Percentiles rank a stretch among this genome's conserved stretches.
Conservation (phyloP, 1,140 invertebrate species). For the Cotesia vestalis region DNA sequence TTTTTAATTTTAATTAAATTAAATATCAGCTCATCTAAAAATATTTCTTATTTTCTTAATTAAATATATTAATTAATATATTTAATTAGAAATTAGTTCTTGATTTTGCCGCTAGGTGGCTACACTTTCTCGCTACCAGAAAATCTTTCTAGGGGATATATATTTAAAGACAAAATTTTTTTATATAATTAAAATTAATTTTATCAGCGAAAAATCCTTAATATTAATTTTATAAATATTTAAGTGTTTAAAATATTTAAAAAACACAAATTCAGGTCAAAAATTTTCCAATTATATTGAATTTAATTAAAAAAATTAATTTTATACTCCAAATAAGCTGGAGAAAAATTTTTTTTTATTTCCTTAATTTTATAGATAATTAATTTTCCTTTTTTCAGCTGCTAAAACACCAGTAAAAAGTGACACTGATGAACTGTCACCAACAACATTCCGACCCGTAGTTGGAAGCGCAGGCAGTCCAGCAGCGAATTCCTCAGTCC, state of each 20-base stretch:
- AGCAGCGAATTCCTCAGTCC: conserved; percentile 53
- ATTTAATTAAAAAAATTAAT: too few relatives aligned
- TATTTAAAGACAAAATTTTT: not conserved
- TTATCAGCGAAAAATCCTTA: not conserved
- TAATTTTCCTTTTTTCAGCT: conserved; percentile 27
- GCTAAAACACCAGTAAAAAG: conserved; percentile 56
- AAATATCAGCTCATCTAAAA: too few relatives aligned
- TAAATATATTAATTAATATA: not conserved
- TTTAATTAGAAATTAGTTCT: not conserved
- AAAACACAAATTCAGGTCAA: too few relatives aligned
- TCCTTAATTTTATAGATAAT: not conserved
- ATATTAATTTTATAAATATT: not conserved
- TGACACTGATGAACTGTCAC: conserved; percentile 65
- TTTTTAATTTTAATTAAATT: too few relatives aligned
- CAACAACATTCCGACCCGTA: conserved; percentile 66
- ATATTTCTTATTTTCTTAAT: too few relatives aligned
- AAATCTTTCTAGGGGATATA: too few relatives aligned
- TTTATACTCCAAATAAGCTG: not conserved
- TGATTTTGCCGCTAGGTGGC: too few relatives aligned
- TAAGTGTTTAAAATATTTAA: not conserved
- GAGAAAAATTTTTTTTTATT: not conserved
- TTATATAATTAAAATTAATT: not conserved
- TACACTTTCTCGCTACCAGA: too few relatives aligned
- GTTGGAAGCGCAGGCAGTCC: conserved; percentile 69
- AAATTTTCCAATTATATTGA: too few relatives aligned